Percentiles rank a stretch among this genome's conserved stretches.
Conservation (phyloP, 2,797 vertebrate species). For the Myotis findleyi region DNA sequence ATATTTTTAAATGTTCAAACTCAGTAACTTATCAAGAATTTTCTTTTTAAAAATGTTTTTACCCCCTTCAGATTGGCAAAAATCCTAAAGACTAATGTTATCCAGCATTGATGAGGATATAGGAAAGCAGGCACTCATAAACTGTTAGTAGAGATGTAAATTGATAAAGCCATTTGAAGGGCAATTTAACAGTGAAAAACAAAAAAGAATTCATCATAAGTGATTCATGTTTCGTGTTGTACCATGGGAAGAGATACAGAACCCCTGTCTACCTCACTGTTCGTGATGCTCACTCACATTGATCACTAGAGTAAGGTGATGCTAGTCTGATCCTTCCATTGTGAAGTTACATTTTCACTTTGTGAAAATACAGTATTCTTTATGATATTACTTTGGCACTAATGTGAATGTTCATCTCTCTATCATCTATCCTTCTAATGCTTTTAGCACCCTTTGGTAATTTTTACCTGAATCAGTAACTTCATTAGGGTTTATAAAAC, state of each 20-base stretch:
- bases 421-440: background rate
- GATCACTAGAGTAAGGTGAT: background rate
- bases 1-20: too few species aligned
- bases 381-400: background rate
- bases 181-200: too few species aligned
- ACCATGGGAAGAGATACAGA: background rate
- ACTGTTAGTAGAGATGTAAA: too few species aligned
- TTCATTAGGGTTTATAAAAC: conserved; percentile 4
- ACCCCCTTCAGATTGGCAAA: too few species aligned
- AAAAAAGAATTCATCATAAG: background rate
- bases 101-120: too few species aligned
- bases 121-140: too few species aligned
- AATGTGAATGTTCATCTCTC: background rate
- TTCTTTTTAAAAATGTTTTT: too few species aligned
- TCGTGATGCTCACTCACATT: background rate
- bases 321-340: background rate
- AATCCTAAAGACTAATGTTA: too few species aligned
- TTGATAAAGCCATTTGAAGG: too few species aligned
- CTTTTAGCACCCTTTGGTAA: conserved; percentile 10
- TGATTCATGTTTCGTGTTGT: background rate
- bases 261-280: background rate
- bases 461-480: conserved; percentile 32
- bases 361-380: background rate
- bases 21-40: too few species aligned
- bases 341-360: background rate